phyloP scores from a whole-genome alignment of 2,888 invertebrate genomes.

The Drosophila nr. fundita region DNA sequence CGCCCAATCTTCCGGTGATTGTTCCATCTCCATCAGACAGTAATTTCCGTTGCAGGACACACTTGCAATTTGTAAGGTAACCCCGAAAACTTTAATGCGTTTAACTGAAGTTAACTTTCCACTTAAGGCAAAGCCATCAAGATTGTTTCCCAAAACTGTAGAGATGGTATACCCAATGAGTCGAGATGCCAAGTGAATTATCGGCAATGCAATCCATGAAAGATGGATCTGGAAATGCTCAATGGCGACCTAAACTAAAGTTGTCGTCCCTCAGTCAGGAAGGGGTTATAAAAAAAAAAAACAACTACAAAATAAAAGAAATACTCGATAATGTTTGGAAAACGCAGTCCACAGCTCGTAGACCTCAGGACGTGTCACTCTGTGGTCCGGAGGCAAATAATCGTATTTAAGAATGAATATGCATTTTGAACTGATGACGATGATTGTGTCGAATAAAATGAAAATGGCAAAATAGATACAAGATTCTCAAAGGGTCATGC shows the following conservation, averaged over 20 bases:
- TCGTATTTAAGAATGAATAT: conserved; percentile 54
- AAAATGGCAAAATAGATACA: conserved; percentile 43
- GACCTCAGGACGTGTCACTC: conserved; percentile 47
- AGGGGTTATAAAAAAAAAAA: too few species aligned
- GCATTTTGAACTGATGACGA: conserved; percentile 45
- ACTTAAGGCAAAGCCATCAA: background rate
- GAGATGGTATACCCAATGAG: background rate
- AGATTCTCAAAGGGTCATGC: conserved; percentile 58
- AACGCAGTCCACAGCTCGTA: conserved; percentile 10
- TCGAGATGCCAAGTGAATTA: background rate
- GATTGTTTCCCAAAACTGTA: background rate
- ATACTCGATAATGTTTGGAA: conserved; percentile 13
- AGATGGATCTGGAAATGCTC: conserved; percentile 49
- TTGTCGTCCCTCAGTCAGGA: background rate
- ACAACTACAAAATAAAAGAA: background rate
- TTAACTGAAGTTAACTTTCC: conserved; percentile 2
- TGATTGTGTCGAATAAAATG: conserved; percentile 21
- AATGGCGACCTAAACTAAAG: too few species aligned
- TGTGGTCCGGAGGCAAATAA: conserved; percentile 19
- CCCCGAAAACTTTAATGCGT: background rate
- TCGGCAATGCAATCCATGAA: conserved; percentile 48
- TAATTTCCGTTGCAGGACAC: conserved; percentile 26
- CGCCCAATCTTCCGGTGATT: conserved; percentile 33
- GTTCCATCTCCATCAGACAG: conserved; percentile 12
- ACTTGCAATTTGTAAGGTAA: conserved; percentile 9